Evolutionary conservation across 1,140 invertebrate genomes (phyloP).

Genomic region (Conopomorpha cramerella): DNA sequence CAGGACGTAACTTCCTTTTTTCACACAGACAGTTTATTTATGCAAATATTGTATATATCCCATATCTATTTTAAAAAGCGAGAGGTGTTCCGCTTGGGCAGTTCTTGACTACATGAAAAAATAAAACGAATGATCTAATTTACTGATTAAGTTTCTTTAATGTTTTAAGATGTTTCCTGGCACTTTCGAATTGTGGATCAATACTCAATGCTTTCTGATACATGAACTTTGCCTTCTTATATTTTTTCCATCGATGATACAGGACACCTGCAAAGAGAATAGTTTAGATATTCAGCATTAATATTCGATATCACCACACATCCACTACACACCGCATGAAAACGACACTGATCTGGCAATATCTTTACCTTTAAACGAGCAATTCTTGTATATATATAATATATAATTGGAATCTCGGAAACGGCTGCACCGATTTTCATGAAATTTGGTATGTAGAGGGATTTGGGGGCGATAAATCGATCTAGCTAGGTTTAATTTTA

Average conservation of each 20-base stretch:
- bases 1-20: too few relatives aligned
- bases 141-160: constrained; percentile 17
- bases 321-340: background rate
- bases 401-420: constrained; percentile 1
- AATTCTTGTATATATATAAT: background rate
- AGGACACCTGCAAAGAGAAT: constrained; percentile 75
- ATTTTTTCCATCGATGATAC: constrained; percentile 91
- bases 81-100: too few relatives aligned
- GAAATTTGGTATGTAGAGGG: constrained; percentile 3
- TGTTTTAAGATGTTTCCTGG: constrained; percentile 68
- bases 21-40: too few relatives aligned
- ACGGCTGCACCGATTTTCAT: constrained; percentile 1
- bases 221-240: constrained; percentile 70
- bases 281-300: constrained; percentile 8
- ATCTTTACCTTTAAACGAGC: constrained; percentile 2
- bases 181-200: constrained; percentile 69
- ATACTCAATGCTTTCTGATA: constrained; percentile 78
- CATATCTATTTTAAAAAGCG: too few relatives aligned
- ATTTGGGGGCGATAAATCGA: too few relatives aligned
- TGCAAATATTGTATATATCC: too few relatives aligned
- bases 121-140: too few relatives aligned
- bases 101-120: too few relatives aligned
- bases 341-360: too few relatives aligned
- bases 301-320: background rate
- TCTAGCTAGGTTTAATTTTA: too few relatives aligned